phyloP scores from a whole-genome alignment of 2,113 vertebrate genomes.

The Rhinopomastus cyanomelas region DNA sequence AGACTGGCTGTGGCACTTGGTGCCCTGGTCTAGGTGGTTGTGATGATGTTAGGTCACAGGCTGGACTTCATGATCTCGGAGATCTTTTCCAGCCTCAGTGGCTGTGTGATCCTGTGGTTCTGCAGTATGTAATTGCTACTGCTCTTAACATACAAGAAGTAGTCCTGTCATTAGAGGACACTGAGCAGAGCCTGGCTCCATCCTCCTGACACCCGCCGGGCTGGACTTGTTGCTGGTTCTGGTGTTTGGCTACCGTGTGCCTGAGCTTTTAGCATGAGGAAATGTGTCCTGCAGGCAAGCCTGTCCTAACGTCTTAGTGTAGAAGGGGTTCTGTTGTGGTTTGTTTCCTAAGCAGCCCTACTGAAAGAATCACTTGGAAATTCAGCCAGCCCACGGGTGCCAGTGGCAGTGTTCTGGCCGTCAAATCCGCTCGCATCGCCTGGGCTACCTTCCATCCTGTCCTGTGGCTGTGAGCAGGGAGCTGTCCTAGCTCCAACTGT shows the following conservation, averaged over 20 bases:
- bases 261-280: background rate
- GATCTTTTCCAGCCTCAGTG: too few species aligned
- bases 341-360: background rate
- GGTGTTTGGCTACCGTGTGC: background rate
- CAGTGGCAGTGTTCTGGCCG: background rate
- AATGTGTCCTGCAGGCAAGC: background rate
- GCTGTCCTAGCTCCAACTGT: fast-evolving
- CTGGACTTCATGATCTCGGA: too few species aligned
- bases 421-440: background rate
- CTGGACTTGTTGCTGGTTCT: background rate
- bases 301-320: background rate
- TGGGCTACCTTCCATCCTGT: background rate
- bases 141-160: too few species aligned
- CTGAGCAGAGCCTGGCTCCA: too few species aligned
- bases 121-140: too few species aligned
- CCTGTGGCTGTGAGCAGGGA: background rate
- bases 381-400: background rate
- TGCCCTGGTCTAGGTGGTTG: too few species aligned
- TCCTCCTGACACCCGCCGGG: too few species aligned
- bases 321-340: background rate
- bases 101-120: too few species aligned
- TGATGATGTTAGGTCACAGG: too few species aligned
- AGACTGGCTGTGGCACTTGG: too few species aligned
- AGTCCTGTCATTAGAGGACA: too few species aligned
- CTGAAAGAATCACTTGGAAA: background rate